These are phyloP conservation scores for Fulica atra DNA, from an alignment of 2,113 vertebrate genomes.

Conservation along the genomic window DNA sequence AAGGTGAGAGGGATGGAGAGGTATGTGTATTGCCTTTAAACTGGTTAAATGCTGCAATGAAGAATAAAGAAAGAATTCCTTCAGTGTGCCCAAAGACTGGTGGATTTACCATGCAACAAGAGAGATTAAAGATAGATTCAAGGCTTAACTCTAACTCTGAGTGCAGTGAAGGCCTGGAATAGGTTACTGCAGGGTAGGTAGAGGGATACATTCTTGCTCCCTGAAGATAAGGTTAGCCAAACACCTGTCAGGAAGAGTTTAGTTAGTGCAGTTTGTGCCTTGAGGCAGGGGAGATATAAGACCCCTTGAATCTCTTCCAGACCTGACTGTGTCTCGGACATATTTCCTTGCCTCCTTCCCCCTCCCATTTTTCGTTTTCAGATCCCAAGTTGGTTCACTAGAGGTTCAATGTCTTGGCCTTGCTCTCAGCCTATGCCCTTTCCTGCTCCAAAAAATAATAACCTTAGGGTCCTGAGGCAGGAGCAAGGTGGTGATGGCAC, in stretches of 20 bases:
- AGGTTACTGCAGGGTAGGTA: background rate
- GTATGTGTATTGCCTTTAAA: background rate
- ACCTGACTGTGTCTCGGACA: fast-evolving
- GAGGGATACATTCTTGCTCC: background rate
- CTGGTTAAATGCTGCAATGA: background rate
- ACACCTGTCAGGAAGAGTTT: background rate
- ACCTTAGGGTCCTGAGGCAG: background rate
- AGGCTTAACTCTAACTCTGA: background rate
- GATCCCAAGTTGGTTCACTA: background rate
- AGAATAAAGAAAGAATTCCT: background rate
- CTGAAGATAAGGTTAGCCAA: background rate
- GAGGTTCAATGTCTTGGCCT: background rate
- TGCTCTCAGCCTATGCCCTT: background rate
- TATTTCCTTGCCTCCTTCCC: background rate
- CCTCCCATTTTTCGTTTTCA: background rate
- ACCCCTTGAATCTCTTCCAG: background rate
- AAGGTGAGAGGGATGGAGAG: background rate
- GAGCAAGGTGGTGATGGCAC: background rate
- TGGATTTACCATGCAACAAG: background rate
- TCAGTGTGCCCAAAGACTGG: background rate
- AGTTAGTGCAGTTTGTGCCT: background rate
- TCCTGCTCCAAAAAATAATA: background rate
- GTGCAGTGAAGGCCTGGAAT: background rate
- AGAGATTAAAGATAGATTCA: background rate
- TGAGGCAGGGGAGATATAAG: background rate